Evolutionary conservation across 2,797 vertebrate species (phyloP).

Genomic region (Euphonia xanthogaster): DNA sequence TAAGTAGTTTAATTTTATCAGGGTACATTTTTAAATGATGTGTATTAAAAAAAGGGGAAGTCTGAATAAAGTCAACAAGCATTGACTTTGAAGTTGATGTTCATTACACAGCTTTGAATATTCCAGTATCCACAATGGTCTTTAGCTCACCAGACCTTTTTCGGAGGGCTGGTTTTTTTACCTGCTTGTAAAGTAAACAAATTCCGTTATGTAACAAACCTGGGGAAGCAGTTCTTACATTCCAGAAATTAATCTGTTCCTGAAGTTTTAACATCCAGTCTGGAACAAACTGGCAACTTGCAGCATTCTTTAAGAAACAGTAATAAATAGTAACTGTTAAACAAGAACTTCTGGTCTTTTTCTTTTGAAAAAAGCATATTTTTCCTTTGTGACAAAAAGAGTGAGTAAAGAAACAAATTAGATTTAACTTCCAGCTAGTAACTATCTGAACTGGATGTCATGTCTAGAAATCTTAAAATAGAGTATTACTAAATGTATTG

Average conservation of each 20-base stretch:
- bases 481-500: neutral
- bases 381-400: neutral
- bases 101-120: neutral
- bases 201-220: neutral
- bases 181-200: neutral
- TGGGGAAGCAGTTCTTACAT: neutral
- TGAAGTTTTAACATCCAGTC: neutral
- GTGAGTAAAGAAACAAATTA: neutral
- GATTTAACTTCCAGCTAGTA: neutral
- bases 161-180: accelerated
- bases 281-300: neutral
- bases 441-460: neutral
- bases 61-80: neutral
- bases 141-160: neutral
- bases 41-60: neutral
- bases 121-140: neutral
- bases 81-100: neutral
- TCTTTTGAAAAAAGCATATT: neutral
- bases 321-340: neutral
- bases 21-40: neutral
- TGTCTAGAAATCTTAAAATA: neutral
- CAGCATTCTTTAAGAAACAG: neutral
- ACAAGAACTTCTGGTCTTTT: neutral
- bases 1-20: neutral
- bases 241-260: neutral